Conservation (phyloP, 2,888 invertebrate species). For the Melolontha melolontha region DNA sequence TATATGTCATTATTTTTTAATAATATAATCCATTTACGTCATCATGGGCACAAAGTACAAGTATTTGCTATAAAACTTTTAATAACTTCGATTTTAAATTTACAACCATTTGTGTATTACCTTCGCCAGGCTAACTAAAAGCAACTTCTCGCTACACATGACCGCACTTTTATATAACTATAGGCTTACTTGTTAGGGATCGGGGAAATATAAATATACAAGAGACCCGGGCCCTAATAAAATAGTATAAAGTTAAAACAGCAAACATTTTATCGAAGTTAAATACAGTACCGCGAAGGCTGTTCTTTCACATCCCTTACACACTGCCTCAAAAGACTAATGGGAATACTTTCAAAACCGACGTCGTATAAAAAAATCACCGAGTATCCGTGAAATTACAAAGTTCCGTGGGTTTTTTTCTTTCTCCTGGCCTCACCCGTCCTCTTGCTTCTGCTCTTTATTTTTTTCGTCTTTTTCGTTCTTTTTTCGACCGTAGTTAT, state of each 20-base stretch:
- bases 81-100: conserved; percentile 54
- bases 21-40: not conserved
- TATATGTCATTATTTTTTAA: no score
- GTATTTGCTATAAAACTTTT: conserved; percentile 57
- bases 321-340: conserved; percentile 49
- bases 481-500: conserved; percentile 47
- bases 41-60: not conserved
- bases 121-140: conserved; percentile 40
- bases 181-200: conserved; percentile 10
- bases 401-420: conserved; percentile 52
- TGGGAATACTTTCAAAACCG: conserved; percentile 56
- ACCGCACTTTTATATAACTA: conserved; percentile 45
- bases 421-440: not conserved
- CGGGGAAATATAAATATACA: conserved; percentile 9
- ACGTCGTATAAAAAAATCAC: conserved; percentile 55
- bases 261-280: conserved; percentile 42
- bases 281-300: conserved; percentile 46
- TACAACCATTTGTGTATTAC: conserved; percentile 46
- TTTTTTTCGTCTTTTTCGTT: not conserved
- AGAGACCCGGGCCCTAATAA: not conserved
- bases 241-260: conserved; percentile 36
- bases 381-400: conserved; percentile 57
- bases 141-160: conserved; percentile 49
- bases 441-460: not conserved
- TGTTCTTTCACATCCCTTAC: conserved; percentile 22